A percentile compares a stretch with the other conserved stretches of the same genome.
Evolutionary conservation across 2,113 vertebrate genomes (phyloP).

Genomic region (Platysternon megacephalum): DNA sequence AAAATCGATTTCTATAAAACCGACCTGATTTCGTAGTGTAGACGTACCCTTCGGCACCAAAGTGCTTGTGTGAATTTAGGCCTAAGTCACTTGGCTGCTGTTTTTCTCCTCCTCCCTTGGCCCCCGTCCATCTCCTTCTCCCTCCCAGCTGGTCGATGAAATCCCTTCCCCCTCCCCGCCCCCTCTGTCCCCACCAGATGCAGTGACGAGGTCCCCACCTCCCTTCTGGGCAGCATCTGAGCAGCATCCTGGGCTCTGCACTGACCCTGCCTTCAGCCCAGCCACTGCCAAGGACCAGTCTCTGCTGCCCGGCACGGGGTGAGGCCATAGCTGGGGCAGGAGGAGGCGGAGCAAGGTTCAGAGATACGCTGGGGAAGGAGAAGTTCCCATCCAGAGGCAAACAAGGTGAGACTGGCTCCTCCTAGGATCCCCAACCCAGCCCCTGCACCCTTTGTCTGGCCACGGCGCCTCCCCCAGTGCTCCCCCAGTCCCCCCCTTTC

Average conservation of each 20-base stretch:
- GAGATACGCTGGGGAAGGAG: not conserved
- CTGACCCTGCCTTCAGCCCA: rapidly evolving
- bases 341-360: not conserved
- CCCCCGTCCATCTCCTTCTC: too few relatives aligned
- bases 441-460: not conserved
- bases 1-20: too few relatives aligned
- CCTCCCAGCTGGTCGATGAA: too few relatives aligned
- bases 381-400: not conserved
- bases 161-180: not conserved
- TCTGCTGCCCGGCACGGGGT: too few relatives aligned
- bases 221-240: not conserved
- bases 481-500: not conserved
- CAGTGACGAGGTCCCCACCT: not conserved
- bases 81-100: too few relatives aligned
- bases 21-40: too few relatives aligned
- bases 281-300: too few relatives aligned
- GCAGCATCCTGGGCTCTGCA: not conserved
- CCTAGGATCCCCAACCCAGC: too few relatives aligned
- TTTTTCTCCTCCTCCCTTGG: not conserved
- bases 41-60: too few relatives aligned
- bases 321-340: not conserved
- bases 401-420: not conserved
- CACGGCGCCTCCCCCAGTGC: too few relatives aligned
- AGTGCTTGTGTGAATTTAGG: too few relatives aligned
- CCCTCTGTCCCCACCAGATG: rapidly evolving